A percentile compares a stretch with the other conserved stretches of the same genome.
Evolutionary conservation across 2,888 invertebrate genomes (phyloP).

Genomic region (Caenorhabditis sp.): DNA sequence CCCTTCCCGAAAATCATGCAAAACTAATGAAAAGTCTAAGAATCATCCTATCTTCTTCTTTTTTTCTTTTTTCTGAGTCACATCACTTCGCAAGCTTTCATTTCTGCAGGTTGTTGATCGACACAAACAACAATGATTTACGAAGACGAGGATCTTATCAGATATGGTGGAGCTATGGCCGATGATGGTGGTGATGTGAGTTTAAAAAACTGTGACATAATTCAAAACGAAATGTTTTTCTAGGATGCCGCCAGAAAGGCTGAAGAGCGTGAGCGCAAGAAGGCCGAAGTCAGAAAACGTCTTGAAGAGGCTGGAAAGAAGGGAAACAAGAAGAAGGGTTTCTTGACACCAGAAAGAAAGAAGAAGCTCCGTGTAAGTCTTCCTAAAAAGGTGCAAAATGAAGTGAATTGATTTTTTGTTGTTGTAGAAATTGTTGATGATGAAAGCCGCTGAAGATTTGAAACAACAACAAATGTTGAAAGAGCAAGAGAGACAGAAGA

Average conservation of each 20-base stretch:
- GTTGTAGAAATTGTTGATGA: slow-evolving; percentile 90
- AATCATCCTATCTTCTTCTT: not conserved
- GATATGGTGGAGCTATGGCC: slow-evolving; percentile 60
- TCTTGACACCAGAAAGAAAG: slow-evolving; percentile 98
- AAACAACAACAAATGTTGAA: slow-evolving; percentile 98
- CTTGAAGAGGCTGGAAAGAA: slow-evolving; percentile 97
- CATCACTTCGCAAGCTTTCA: not conserved
- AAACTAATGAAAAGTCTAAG: not conserved
- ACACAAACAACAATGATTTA: slow-evolving; percentile 18
- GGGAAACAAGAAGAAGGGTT: slow-evolving; percentile 99
- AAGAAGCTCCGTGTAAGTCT: slow-evolving; percentile 93
- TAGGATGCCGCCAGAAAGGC: slow-evolving; percentile 79
- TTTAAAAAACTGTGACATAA: not conserved
- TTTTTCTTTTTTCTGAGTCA: not conserved
- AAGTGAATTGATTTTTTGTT: slow-evolving; percentile 6
- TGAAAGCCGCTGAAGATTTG: slow-evolving; percentile 98
- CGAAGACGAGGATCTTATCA: slow-evolving; percentile 48
- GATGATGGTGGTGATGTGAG: slow-evolving; percentile 47
- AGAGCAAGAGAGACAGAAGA: slow-evolving; percentile 87
- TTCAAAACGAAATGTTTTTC: slow-evolving; percentile 1
- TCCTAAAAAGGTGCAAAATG: not conserved
- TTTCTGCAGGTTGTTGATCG: not conserved
- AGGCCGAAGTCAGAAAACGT: slow-evolving; percentile 96
- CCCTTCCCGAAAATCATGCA: not conserved
- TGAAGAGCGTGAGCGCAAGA: slow-evolving; percentile 95